Evolutionary conservation across 2,797 vertebrate species (phyloP), one percentile per base, ranked within the genome.

Genomic region (Hydrolagus colliei): DNA sequence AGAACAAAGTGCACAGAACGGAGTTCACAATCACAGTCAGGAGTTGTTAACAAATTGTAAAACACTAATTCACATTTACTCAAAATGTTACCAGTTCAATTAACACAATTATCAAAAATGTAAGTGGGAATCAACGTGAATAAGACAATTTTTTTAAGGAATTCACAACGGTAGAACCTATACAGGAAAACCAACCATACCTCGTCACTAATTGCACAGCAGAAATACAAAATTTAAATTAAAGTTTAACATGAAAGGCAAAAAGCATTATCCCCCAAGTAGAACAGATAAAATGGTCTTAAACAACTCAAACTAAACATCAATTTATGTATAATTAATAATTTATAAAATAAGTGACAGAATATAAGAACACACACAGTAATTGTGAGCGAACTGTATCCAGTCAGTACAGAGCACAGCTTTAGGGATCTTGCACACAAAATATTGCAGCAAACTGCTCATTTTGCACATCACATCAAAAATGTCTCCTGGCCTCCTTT

Each of bases 21-120:
- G 88, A 92, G 91, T 84, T 95, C 95, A 95, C 95, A 94, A 94
- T 94, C 95, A 95, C 94, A 94, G 94, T 95, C 93, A 93, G 94
- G 93, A 94, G 93, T 93, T 93, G 91, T 89, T 93, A 95, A 95
- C 93, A 93, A 92, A 94, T 93, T 92, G 92, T 93, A 94, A 95
- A 84, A 84, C 79, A 82, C 63, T 82, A 82, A 82, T 82, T 82
- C 79, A 82, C 93, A 94, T 84, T 20, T 71, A 93, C 93, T 93
- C 92, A 93, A 94, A 93, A 94, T 93, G 90, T 91, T 93, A 94
- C 93, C 80, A 91, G 93, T 94, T 93, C 93, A 92, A 94, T 92
- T 92, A 94, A 94, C 92, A 93, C 92, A 93, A 92, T 89, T 73
- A 86, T 73, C 72, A 86, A 88, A 79, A 87, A 93, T 92, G 91